phyloP scores from a whole-genome alignment of 2,888 invertebrate species.

The Calameuta idolon region DNA sequence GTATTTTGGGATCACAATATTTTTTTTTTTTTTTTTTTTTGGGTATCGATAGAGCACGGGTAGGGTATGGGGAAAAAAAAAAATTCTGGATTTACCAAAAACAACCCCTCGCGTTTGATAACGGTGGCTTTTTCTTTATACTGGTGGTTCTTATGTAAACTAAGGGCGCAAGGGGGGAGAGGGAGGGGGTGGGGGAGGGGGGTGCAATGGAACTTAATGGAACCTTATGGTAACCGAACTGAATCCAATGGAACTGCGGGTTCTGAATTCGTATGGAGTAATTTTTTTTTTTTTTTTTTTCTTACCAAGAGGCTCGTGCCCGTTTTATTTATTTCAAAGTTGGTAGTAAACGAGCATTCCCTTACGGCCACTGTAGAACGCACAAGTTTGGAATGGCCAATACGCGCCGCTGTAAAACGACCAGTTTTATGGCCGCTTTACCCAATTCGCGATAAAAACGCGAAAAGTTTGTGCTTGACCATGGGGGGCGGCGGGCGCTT shows the following conservation, averaged over 20 bases:
- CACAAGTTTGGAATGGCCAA: neutral
- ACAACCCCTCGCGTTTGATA: slow-evolving; percentile 11
- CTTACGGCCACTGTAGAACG: neutral
- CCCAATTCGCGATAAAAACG: slow-evolving; percentile 27
- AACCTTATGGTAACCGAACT: neutral
- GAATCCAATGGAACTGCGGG: slow-evolving; percentile 10
- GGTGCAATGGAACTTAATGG: slow-evolving; percentile 24
- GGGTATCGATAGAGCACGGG: too few relatives aligned
- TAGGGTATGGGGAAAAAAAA: neutral
- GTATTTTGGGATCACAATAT: too few relatives aligned
- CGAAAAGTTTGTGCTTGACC: slow-evolving; percentile 29
- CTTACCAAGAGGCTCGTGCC: slow-evolving; percentile 16
- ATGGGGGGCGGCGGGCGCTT: slow-evolving; percentile 16
- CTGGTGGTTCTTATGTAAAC: slow-evolving; percentile 28
- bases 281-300: slow-evolving; percentile 10
- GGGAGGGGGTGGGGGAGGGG: slow-evolving; percentile 20
- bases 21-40: too few relatives aligned
- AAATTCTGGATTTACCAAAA: slow-evolving; percentile 11
- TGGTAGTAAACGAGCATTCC: too few relatives aligned
- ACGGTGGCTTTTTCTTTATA: neutral
- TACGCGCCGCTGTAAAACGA: slow-evolving; percentile 12
- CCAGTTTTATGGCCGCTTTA: slow-evolving; percentile 28
- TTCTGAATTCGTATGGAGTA: slow-evolving; percentile 28
- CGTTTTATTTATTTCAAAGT: slow-evolving; percentile 28
- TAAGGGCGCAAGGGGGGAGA: too few relatives aligned